Evolutionary conservation across 2,888 invertebrate species (phyloP), one percentile per base, ranked within the genome.

Genomic region (Melangyna quadrimaculata): DNA sequence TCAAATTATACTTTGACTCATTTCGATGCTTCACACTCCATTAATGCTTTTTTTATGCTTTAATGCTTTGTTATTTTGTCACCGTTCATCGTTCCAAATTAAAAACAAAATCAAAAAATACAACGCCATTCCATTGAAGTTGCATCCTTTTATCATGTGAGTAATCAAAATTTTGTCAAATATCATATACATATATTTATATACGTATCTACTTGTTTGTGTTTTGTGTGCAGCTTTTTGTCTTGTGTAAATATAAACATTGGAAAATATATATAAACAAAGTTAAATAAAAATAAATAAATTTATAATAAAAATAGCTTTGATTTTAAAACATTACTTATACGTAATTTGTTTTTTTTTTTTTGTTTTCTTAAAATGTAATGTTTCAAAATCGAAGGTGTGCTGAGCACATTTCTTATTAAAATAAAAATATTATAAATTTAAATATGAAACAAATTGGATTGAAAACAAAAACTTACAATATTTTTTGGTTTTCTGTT

Each of bases 141-240:
- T 74, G 65, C 37, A 57, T 72, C 57, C 59, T 65, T 57, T 19
- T 45, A 75, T 75, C 65, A 67, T 35, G 57, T 79, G 59, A 84
- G 84, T 79, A 72, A 55, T 12, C 27, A 53, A 24, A 61, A 51
- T 22, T 45, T 70, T 71, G 51, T 72, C 29, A 78, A 73, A 40
- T 71, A 69, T 59, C 40, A 61, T 55, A 17, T 53, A 29, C n/a
- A n/a, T n/a, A n/a, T n/a, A n/a, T n/a, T n/a, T n/a, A 22, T 22
- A 22, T n/a, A 27, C 6, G 4, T 27, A 17, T 40, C 29, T 45
- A 45, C 71, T 79, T 77, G 80, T 84, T 84, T 84, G 84, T 84
- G 79, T 84, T 84, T 84, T 84, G 84, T 84, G 84, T 84, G 84
- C 84, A 84, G 84, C 79, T 84, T 67, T 75, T 72, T 84, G 75